Evolutionary conservation across 1,140 invertebrate genomes (phyloP).

Genomic region (Eurosta solidaginis): DNA sequence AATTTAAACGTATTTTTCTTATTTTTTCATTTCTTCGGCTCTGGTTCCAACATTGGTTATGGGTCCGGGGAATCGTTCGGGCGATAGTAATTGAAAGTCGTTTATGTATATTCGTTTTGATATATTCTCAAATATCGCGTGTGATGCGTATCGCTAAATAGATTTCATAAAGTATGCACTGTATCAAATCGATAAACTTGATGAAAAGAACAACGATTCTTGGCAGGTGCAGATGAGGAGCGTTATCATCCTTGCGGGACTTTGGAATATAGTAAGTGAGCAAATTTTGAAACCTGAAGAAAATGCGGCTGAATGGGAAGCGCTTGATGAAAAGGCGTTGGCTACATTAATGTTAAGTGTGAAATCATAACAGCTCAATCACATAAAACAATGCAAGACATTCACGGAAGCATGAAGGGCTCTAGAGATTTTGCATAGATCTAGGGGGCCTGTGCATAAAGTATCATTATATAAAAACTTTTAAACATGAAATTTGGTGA

Average conservation of each 20-base stretch:
- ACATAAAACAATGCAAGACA: not conserved
- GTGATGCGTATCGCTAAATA: too few species aligned
- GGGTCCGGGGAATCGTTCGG: not conserved
- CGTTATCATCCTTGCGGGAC: not conserved
- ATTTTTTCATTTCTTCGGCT: too few species aligned
- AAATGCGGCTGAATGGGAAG: not conserved
- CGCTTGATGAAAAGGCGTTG: constrained; percentile 17
- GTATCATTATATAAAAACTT: constrained; percentile 18
- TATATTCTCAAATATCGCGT: too few species aligned
- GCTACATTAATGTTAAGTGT: constrained; percentile 26
- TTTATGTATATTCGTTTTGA: not conserved
- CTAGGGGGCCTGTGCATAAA: constrained; percentile 27
- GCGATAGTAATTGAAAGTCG: not conserved
- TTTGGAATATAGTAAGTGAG: constrained; percentile 27
- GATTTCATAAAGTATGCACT: too few species aligned
- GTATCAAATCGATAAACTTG: constrained; percentile 31
- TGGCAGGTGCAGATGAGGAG: constrained; percentile 27
- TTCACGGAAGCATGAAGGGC: not conserved
- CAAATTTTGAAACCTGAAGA: not conserved
- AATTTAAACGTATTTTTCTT: too few species aligned
- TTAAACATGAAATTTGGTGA: constrained; percentile 1
- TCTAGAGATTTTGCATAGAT: not conserved
- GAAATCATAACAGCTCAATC: constrained; percentile 8
- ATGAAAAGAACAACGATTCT: constrained; percentile 28
- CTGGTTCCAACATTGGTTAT: constrained; percentile 30